phyloP scores from a whole-genome alignment of 2,113 vertebrate species.

The Nettapus auritus region DNA sequence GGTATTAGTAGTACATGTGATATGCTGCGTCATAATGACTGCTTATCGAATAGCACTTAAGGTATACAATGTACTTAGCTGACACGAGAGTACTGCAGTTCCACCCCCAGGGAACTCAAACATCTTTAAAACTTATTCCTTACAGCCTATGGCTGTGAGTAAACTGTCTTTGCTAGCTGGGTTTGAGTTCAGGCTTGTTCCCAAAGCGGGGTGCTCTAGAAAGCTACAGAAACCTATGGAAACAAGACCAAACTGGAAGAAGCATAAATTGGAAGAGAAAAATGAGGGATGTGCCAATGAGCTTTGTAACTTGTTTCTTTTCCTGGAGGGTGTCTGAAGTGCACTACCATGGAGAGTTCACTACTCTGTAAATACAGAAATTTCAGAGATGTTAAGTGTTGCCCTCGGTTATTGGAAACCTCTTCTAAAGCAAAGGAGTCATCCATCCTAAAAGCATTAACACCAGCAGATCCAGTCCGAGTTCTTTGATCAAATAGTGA shows the following conservation, averaged over 20 bases:
- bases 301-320: constrained; percentile 7
- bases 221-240: not conserved
- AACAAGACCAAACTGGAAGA: constrained; percentile 47
- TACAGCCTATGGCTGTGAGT: not conserved
- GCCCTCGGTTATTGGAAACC: not conserved
- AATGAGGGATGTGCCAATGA: not conserved
- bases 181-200: constrained; percentile 34
- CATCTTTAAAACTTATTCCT: not conserved
- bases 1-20: not conserved
- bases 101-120: not conserved
- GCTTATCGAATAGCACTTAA: not conserved
- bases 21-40: not conserved
- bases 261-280: not conserved
- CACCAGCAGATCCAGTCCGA: not conserved
- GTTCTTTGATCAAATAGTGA: constrained; percentile 6
- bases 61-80: not conserved
- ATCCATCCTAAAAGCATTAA: constrained; percentile 10
- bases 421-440: not conserved
- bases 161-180: not conserved
- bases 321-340: not conserved
- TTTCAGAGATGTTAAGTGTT: not conserved
- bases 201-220: not conserved
- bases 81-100: not conserved
- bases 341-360: constrained; percentile 32
- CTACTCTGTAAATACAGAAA: not conserved